Evolutionary conservation across 2,888 invertebrate species (phyloP).

Genomic region (Eledone cirrhosa): DNA sequence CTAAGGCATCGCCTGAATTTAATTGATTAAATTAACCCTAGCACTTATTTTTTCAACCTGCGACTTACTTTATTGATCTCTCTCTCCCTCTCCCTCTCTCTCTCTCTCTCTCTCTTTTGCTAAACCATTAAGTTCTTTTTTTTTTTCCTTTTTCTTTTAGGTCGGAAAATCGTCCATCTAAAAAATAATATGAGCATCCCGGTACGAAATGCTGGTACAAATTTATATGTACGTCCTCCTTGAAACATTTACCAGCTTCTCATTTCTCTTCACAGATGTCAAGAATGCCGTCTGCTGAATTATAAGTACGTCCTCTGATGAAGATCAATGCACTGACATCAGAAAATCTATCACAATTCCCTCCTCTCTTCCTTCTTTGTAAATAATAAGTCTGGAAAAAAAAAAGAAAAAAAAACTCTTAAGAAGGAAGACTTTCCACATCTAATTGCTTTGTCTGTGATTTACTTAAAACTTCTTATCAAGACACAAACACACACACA

Average conservation of each 20-base stretch:
- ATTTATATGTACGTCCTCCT: constrained; percentile 41
- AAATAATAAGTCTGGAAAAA: not conserved
- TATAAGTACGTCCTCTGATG: too few relatives aligned
- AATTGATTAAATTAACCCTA: too few relatives aligned
- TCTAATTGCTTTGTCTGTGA: constrained; percentile 28
- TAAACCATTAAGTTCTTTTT: not conserved
- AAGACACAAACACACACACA: too few relatives aligned
- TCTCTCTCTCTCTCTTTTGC: not conserved
- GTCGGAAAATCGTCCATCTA: constrained; percentile 58
- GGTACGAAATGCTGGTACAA: constrained; percentile 39
- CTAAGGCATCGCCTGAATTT: too few relatives aligned
- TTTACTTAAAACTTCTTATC: not conserved
- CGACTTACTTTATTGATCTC: not conserved
- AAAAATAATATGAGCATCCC: constrained; percentile 49
- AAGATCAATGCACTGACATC: too few relatives aligned
- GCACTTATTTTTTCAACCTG: not conserved
- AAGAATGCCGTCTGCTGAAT: too few relatives aligned
- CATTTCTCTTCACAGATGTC: too few relatives aligned
- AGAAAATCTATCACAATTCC: not conserved
- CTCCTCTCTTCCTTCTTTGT: not conserved
- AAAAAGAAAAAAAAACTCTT: not conserved
- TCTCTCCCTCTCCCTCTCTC: not conserved
- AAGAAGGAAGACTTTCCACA: not conserved
- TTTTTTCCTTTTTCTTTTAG: constrained; percentile 44
- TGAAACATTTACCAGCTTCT: constrained; percentile 19